phyloP scores from a whole-genome alignment of 1,140 invertebrate genomes.

The Ooceraea biroi region DNA sequence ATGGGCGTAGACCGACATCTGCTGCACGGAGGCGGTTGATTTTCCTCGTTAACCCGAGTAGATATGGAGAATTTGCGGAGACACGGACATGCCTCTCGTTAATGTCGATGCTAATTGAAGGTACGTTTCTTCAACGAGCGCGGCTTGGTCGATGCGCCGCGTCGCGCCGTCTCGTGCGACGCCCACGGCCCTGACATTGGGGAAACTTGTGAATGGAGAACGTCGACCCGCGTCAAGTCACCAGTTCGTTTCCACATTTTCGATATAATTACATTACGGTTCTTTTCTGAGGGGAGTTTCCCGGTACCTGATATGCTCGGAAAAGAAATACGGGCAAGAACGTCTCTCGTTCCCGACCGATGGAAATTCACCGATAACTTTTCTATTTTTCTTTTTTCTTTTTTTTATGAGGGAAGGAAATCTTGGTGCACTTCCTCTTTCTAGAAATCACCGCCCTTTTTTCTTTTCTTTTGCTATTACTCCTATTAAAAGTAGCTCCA shows the following conservation, averaged over 20 bases:
- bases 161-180: conserved; percentile 58
- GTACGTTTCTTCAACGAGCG: conserved; percentile 37
- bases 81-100: conserved; percentile 10
- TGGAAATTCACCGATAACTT: no score
- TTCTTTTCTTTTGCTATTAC: no score
- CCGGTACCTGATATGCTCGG: background rate
- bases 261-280: conserved; percentile 42
- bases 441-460: no score
- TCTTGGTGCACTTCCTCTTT: no score
- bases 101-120: conserved; percentile 51
- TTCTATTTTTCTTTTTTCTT: no score
- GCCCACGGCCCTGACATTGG: conserved; percentile 62
- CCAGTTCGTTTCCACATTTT: conserved; percentile 25
- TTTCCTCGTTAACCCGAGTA: background rate
- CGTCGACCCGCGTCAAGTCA: conserved; percentile 42
- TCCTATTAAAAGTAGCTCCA: no score
- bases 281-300: background rate
- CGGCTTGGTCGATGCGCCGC: conserved; percentile 57
- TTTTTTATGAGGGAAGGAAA: no score
- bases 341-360: no score
- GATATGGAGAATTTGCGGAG: background rate
- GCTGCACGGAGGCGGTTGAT: background rate
- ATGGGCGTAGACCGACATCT: background rate
- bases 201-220: conserved; percentile 58
- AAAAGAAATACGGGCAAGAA: no score